A percentile compares a stretch with the other conserved stretches of the same genome.
Evolutionary conservation across 2,113 vertebrate genomes (phyloP).

Genomic region (Pongo abelii): DNA sequence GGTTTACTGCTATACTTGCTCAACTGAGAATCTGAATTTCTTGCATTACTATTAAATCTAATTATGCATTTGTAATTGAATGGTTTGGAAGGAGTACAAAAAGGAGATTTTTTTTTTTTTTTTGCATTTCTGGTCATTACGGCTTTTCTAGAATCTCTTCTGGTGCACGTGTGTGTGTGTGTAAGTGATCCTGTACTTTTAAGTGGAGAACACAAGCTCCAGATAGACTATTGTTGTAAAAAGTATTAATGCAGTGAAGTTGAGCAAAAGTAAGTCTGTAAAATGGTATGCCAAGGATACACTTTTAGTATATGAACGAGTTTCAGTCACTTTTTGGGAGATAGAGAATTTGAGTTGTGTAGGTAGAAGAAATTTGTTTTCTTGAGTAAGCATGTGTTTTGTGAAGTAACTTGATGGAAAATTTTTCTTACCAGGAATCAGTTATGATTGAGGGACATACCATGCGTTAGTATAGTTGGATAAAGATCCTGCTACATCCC

Average conservation of each 20-base stretch:
- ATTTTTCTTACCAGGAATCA: conserved; percentile 16
- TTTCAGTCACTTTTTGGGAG: neutral
- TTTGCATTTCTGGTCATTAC: neutral
- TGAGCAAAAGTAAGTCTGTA: neutral
- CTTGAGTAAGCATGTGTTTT: conserved; percentile 38
- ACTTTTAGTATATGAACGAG: neutral
- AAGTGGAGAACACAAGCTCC: neutral
- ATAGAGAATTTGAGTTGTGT: neutral
- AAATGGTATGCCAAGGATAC: neutral
- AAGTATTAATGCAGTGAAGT: neutral
- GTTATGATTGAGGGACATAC: neutral
- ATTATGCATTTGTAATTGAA: neutral
- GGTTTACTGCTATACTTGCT: neutral
- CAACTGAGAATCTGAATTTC: neutral
- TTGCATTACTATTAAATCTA: neutral
- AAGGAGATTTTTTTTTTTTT: neutral
- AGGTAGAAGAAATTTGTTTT: conserved; percentile 22
- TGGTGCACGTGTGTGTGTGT: neutral
- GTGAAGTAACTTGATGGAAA: neutral
- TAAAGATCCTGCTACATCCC: neutral
- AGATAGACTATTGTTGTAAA: neutral
- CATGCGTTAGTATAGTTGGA: neutral
- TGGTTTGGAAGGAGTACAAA: neutral
- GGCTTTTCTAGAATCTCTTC: neutral
- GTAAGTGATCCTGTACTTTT: neutral